Conservation (phyloP, 2,888 invertebrate genomes). For the Piscicola geometra region DNA sequence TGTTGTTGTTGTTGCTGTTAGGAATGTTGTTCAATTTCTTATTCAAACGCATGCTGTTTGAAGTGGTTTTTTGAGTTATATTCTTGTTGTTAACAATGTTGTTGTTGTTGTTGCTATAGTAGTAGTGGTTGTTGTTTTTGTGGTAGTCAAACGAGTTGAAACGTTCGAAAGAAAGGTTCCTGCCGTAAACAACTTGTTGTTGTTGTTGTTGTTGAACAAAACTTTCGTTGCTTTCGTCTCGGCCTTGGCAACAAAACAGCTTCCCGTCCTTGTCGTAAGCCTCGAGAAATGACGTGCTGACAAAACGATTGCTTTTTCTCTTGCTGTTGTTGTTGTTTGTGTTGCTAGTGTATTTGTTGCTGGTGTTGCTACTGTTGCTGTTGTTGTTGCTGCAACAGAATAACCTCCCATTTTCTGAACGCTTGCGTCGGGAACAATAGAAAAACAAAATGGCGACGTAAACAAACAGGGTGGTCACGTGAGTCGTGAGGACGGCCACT, state of each 20-base stretch:
- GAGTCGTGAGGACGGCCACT: constrained; percentile 29
- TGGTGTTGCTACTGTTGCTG: background rate
- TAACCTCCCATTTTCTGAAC: background rate
- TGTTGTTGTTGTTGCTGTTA: background rate
- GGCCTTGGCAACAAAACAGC: background rate
- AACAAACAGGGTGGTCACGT: constrained; percentile 32
- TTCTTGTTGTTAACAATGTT: background rate
- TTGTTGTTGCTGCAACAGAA: constrained; percentile 4
- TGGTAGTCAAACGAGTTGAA: background rate
- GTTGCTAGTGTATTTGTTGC: background rate
- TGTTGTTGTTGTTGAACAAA: constrained; percentile 10
- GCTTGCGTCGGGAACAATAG: constrained; percentile 28
- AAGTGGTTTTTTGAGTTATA: background rate
- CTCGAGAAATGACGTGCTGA: constrained; percentile 1
- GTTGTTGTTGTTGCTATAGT: constrained; percentile 5
- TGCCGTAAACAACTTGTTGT: background rate
- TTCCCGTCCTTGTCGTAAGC: background rate
- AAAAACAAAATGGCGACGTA: constrained; percentile 33
- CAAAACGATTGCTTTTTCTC: background rate
- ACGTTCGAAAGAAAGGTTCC: background rate
- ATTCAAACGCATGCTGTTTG: background rate
- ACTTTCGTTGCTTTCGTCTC: constrained; percentile 9
- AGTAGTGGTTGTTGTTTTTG: background rate
- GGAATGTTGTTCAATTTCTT: background rate
- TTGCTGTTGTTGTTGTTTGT: constrained; percentile 4